Evolutionary conservation across 2,113 vertebrate species (phyloP), one percentile per base, ranked within the genome.

Genomic region (Microtus montanus): DNA sequence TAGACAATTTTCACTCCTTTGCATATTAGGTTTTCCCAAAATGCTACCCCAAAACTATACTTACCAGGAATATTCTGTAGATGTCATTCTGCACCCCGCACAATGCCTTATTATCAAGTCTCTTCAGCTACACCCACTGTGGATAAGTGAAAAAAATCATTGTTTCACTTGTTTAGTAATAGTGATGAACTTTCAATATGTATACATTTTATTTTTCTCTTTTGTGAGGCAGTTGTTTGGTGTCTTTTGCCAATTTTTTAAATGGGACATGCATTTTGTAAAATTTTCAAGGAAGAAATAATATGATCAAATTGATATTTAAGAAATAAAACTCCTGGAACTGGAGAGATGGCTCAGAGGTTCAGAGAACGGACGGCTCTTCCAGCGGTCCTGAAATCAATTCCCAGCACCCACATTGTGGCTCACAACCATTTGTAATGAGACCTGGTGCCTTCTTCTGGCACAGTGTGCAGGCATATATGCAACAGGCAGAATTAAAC

Each of bases 241-340:
- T 89, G 54, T 44, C 30, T 30, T 63, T 88, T 86, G 66, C 30
- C n/a, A 58, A 1, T 83, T 73, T 68, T 86, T 64, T 9, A 41
- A 68, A 54, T 73, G 44, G 33, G 28, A 11, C 91, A 71, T 82
- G 78, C 14, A 83, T 73, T 77, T 79, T 93, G 35, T 73, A 74
- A 47, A 38, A 73, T 70, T 87, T 86, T 61, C 30, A 90, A 93
- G n/a, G 22, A 87, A 84, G n/a, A 47, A 83, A 83, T 95, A 79
- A 61, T 58, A 77, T 38, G 52, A 83, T 74, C 78, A 74, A 49
- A 82, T 83, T 66, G 44, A 26, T 93, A 20, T 75, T 89, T 92
- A 89, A 63, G 49, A 91, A 90, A 41, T 88, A 90, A 93, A 89
- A 61, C 58, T 73, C 71, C 15, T 20, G 70, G 68, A 13, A 5